phyloP scores from a whole-genome alignment of 2,888 invertebrate species.

The Drosophila subsilvestris region DNA sequence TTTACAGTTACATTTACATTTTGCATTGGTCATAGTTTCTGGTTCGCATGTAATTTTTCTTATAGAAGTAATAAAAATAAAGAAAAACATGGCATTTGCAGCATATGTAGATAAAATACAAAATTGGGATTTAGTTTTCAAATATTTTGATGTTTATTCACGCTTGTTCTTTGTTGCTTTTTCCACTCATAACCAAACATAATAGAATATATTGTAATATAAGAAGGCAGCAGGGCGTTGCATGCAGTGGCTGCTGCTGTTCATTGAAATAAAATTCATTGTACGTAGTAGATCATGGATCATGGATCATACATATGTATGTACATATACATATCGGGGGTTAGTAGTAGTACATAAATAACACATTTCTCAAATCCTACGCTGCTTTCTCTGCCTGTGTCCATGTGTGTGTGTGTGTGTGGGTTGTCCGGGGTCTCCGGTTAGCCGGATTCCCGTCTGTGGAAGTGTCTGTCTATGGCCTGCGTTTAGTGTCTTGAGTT shows the following conservation, averaged over 20 bases:
- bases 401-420: constrained; percentile 30
- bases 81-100: too few species aligned
- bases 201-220: constrained; percentile 22
- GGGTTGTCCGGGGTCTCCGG: constrained; percentile 19
- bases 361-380: constrained; percentile 38
- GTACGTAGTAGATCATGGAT: constrained; percentile 25
- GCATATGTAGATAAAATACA: too few species aligned
- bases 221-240: constrained; percentile 24
- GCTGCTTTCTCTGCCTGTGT: constrained; percentile 31
- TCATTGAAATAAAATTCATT: neutral
- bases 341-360: constrained; percentile 24
- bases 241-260: constrained; percentile 7
- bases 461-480: neutral
- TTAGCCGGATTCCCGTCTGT: neutral
- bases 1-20: too few species aligned
- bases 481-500: constrained; percentile 21
- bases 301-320: too few species aligned
- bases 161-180: constrained; percentile 59
- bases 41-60: too few species aligned
- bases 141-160: constrained; percentile 62
- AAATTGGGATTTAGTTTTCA: constrained; percentile 27
- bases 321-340: neutral
- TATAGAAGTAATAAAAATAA: too few species aligned
- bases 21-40: too few species aligned
- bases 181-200: constrained; percentile 41